A percentile compares a stretch with the other conserved stretches of the same genome.
Evolutionary conservation across 2,797 vertebrate species (phyloP).

Genomic region (Falco concolor): DNA sequence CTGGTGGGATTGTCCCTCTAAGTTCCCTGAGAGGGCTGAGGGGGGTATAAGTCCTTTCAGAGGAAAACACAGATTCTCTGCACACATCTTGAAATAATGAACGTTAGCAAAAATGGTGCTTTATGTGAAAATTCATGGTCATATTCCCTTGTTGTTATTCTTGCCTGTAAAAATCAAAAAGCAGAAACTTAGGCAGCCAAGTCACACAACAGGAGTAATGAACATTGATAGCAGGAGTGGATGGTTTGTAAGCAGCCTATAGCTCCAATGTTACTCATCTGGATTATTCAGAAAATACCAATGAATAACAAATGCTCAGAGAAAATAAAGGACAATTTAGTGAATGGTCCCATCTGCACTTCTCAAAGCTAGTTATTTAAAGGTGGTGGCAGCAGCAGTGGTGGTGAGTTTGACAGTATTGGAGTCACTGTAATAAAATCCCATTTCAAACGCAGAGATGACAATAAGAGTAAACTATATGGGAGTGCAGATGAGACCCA

Average conservation of each 20-base stretch:
- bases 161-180: conserved; percentile 12
- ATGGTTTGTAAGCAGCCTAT: not conserved
- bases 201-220: conserved; percentile 15
- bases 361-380: not conserved
- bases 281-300: conserved; percentile 32
- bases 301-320: conserved; percentile 24
- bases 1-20: not conserved
- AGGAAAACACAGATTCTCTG: not conserved
- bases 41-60: not conserved
- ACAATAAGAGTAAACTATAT: not conserved
- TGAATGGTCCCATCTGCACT: not conserved
- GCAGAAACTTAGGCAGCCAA: not conserved
- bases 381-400: not conserved
- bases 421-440: not conserved
- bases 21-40: not conserved
- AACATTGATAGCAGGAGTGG: not conserved
- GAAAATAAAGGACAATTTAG: conserved; percentile 18
- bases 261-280: not conserved
- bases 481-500: not conserved
- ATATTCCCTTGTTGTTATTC: not conserved
- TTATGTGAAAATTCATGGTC: not conserved
- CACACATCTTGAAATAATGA: not conserved
- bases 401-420: not conserved
- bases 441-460: not conserved
- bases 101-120: not conserved